Evolutionary conservation across 2,888 invertebrate genomes (phyloP).

Genomic region (Ferdinandea cuprea): DNA sequence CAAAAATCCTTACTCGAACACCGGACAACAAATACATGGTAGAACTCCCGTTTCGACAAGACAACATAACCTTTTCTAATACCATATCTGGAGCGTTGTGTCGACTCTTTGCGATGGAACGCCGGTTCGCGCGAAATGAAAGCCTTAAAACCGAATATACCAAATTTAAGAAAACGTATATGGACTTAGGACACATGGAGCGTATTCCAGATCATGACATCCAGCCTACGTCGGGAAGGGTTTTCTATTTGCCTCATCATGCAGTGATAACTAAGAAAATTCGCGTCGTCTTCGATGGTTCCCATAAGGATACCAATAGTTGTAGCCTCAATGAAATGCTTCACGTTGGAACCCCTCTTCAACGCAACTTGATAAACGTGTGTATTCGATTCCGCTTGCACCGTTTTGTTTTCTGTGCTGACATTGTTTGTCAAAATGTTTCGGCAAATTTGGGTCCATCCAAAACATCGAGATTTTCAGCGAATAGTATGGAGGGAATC

Average conservation of each 20-base stretch:
- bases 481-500: constrained; percentile 12
- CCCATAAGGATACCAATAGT: neutral
- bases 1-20: neutral
- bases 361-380: constrained; percentile 24
- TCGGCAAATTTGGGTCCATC: constrained; percentile 7
- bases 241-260: too few species aligned
- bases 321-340: constrained; percentile 6
- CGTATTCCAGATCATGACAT: neutral
- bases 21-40: constrained; percentile 9
- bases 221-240: neutral
- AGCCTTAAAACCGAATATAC: neutral
- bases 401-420: constrained; percentile 33
- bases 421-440: constrained; percentile 10
- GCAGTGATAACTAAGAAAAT: too few species aligned
- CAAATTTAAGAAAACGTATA: neutral
- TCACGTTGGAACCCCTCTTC: constrained; percentile 18
- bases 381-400: constrained; percentile 16
- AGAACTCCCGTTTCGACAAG: neutral
- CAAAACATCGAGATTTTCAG: constrained; percentile 10
- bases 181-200: neutral
- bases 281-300: neutral
- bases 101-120: constrained; percentile 1
- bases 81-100: neutral
- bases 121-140: neutral
- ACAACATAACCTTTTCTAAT: neutral